These are phyloP conservation scores for Drusus annulatus DNA, from an alignment of 1,140 invertebrate species.

Conservation along the genomic window DNA sequence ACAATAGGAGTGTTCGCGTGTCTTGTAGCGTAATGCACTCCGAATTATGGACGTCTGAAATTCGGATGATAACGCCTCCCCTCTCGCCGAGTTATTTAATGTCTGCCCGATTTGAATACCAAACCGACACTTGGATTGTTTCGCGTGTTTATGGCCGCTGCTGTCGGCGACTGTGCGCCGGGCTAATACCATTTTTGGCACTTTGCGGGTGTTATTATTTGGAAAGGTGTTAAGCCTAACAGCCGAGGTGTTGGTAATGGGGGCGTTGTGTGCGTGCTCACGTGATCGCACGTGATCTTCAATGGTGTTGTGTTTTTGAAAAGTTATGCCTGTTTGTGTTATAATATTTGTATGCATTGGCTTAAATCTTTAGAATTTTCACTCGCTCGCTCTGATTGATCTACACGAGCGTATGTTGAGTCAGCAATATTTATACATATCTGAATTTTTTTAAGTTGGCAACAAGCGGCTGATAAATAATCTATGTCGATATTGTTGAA, in stretches of 20 bases:
- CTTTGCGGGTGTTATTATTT: slow-evolving; percentile 23
- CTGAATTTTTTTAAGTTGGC: no score
- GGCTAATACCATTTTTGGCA: slow-evolving; percentile 38
- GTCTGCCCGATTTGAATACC: slow-evolving; percentile 47
- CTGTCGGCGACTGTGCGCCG: slow-evolving; percentile 2
- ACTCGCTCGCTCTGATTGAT: no score
- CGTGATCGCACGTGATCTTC: slow-evolving; percentile 10
- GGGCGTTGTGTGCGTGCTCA: slow-evolving; percentile 15
- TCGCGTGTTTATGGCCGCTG: slow-evolving; percentile 43
- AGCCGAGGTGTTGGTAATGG: slow-evolving; percentile 6
- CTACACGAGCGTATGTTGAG: no score
- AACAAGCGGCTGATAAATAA: no score
- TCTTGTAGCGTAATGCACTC: slow-evolving; percentile 27
- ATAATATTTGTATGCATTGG: neutral
- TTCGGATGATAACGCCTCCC: slow-evolving; percentile 44
- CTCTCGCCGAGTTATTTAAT: slow-evolving; percentile 44
- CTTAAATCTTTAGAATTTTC: no score
- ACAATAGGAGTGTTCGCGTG: slow-evolving; percentile 27
- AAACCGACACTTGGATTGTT: slow-evolving; percentile 43
- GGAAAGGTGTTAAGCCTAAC: slow-evolving; percentile 13
- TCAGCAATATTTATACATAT: no score
- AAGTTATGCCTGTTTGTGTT: neutral
- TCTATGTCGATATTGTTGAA: no score
- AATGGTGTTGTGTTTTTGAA: neutral
- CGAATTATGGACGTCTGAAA: slow-evolving; percentile 35